Evolutionary conservation across 2,797 vertebrate genomes (phyloP).

Genomic region (Hybognathus amarus): DNA sequence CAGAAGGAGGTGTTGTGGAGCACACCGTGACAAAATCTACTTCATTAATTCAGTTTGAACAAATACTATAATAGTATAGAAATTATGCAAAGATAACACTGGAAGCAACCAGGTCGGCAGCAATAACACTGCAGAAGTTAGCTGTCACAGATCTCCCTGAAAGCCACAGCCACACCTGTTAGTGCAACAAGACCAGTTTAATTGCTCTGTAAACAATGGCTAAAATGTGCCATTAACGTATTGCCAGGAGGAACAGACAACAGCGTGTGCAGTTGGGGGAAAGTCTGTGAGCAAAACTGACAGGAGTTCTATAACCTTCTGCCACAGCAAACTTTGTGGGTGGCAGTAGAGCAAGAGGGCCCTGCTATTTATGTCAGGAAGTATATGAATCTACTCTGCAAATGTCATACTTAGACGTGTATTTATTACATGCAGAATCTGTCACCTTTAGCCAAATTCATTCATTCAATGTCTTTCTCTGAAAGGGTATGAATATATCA

Average conservation of each 20-base stretch:
- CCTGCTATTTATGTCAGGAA: conserved; percentile 39
- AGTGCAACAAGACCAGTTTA: conserved; percentile 31
- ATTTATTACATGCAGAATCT: conserved; percentile 48
- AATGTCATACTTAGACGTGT: conserved; percentile 49
- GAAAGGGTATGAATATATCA: conserved; percentile 35
- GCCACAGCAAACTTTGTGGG: conserved; percentile 45
- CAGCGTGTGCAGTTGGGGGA: neutral
- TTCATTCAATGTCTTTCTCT: conserved; percentile 35
- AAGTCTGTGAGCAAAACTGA: conserved; percentile 30
- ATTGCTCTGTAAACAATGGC: conserved; percentile 35
- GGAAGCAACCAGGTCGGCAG: neutral
- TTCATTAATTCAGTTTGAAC: neutral
- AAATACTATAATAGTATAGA: neutral
- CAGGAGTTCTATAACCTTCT: conserved; percentile 49
- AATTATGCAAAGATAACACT: neutral
- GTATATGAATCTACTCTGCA: conserved; percentile 42
- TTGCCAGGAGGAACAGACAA: conserved; percentile 12
- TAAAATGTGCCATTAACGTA: conserved; percentile 22
- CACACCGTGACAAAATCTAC: neutral
- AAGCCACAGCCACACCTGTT: conserved; percentile 7
- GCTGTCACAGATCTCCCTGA: conserved; percentile 22
- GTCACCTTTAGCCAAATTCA: conserved; percentile 45
- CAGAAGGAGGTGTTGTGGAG: no score
- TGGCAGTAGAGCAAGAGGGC: conserved; percentile 43
- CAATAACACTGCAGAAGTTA: neutral